Evolutionary conservation across 2,888 invertebrate species (phyloP).

Genomic region (Loripinus fragilis): DNA sequence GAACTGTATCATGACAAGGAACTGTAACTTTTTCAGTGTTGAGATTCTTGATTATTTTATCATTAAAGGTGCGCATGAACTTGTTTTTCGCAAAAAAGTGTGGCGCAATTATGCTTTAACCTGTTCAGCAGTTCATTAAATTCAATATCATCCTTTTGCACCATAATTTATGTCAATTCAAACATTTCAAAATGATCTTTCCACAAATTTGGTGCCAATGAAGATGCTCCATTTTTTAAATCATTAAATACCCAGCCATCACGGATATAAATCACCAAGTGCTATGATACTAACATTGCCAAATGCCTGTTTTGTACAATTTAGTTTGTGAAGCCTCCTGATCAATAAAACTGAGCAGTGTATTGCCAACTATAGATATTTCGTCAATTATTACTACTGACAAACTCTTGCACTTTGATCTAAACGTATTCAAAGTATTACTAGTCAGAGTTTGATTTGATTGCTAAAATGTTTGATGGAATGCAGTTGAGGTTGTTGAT

Average conservation of each 20-base stretch:
- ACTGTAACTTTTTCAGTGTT: constrained; percentile 28
- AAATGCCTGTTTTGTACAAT: constrained; percentile 50
- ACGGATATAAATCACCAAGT: constrained; percentile 60
- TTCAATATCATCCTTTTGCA: constrained; percentile 56
- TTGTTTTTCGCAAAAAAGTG: constrained; percentile 13
- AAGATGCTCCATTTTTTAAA: constrained; percentile 28
- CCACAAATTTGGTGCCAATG: constrained; percentile 53
- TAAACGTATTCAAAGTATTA: constrained; percentile 48
- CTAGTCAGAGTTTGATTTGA: constrained; percentile 35
- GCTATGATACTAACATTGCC: constrained; percentile 59
- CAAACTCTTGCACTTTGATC: constrained; percentile 50
- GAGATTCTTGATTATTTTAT: too few relatives aligned
- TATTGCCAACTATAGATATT: constrained; percentile 59
- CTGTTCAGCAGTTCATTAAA: constrained; percentile 58
- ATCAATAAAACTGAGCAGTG: constrained; percentile 49
- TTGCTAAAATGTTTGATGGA: constrained; percentile 36
- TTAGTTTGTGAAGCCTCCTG: constrained; percentile 54
- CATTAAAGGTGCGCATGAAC: constrained; percentile 38
- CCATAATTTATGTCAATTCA: constrained; percentile 58
- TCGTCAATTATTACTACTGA: constrained; percentile 54
- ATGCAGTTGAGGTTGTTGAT: constrained; percentile 33
- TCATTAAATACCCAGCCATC: constrained; percentile 60
- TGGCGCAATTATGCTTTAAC: constrained; percentile 27
- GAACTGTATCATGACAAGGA: constrained; percentile 26
- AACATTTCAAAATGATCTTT: constrained; percentile 53